phyloP scores from a whole-genome alignment of 2,797 vertebrate species.

The Channa striata region DNA sequence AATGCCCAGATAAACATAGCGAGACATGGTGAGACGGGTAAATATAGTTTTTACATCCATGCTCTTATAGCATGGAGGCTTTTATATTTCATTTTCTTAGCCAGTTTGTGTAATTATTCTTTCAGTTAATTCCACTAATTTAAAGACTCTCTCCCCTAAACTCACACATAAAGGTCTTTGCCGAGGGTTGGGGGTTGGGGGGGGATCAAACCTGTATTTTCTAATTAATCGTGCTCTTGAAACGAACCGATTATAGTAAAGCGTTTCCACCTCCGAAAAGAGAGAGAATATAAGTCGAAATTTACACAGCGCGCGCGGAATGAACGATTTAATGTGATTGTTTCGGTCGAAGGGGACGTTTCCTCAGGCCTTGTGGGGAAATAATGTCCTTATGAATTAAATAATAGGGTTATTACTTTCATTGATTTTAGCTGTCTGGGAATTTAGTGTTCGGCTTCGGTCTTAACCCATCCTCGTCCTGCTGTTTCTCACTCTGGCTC shows the following conservation, averaged over 20 bases:
- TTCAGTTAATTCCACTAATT: neutral
- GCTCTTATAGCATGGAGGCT: neutral
- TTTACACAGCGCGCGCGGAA: slow-evolving; percentile 73
- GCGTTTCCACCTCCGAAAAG: slow-evolving; percentile 18
- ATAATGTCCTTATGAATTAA: slow-evolving; percentile 87
- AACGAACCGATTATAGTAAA: slow-evolving; percentile 76
- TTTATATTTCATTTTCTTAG: neutral
- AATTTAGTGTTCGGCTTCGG: slow-evolving; percentile 77
- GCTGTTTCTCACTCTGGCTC: slow-evolving; percentile 55
- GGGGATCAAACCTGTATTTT: slow-evolving; percentile 68
- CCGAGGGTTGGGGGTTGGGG: slow-evolving; percentile 36
- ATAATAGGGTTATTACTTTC: slow-evolving; percentile 86
- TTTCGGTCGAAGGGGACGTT: slow-evolving; percentile 82
- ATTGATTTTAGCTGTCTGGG: slow-evolving; percentile 85
- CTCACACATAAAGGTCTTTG: slow-evolving; percentile 32
- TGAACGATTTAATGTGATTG: slow-evolving; percentile 84
- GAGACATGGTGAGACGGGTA: too few relatives aligned
- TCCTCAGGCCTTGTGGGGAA: slow-evolving; percentile 81
- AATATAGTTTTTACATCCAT: neutral
- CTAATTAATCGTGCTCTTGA: slow-evolving; percentile 80
- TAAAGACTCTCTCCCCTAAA: slow-evolving; percentile 10
- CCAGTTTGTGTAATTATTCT: slow-evolving; percentile 15
- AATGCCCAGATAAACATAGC: neutral
- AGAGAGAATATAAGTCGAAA: slow-evolving; percentile 68
- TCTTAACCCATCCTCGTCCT: slow-evolving; percentile 74